phyloP scores from a whole-genome alignment of 2,888 invertebrate species.

The Xestia sexstrigata region DNA sequence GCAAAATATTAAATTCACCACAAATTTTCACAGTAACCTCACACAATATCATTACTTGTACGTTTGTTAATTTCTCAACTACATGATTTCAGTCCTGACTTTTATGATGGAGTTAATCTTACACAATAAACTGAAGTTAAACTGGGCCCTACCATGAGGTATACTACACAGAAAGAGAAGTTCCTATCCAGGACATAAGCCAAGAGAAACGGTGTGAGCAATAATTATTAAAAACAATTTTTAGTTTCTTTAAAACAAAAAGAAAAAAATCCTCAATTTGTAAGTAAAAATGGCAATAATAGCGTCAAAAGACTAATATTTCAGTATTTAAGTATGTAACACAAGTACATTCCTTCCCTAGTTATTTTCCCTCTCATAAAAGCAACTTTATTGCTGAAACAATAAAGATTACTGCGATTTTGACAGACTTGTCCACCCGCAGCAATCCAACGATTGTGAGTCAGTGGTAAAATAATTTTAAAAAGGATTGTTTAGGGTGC shows the following conservation, averaged over 20 bases:
- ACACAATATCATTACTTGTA: conserved; percentile 51
- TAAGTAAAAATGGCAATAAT: conserved; percentile 1
- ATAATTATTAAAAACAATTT: background rate
- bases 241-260: background rate
- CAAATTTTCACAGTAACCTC: conserved; percentile 61
- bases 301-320: background rate
- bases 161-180: conserved; percentile 12
- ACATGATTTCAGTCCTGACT: conserved; percentile 42
- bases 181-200: conserved; percentile 1
- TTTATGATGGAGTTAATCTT: conserved; percentile 43
- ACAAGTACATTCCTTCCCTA: background rate
- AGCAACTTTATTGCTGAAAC: background rate
- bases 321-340: background rate
- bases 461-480: background rate
- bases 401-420: background rate
- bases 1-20: conserved; percentile 54
- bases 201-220: conserved; percentile 8
- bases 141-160: conserved; percentile 37
- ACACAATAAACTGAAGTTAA: conserved; percentile 24
- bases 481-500: conserved; percentile 1
- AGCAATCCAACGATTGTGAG: background rate
- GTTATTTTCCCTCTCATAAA: background rate
- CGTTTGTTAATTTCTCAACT: conserved; percentile 41
- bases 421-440: background rate
- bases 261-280: background rate